phyloP scores from a whole-genome alignment of 2,888 invertebrate species.

The Acrocyrtus sp. region DNA sequence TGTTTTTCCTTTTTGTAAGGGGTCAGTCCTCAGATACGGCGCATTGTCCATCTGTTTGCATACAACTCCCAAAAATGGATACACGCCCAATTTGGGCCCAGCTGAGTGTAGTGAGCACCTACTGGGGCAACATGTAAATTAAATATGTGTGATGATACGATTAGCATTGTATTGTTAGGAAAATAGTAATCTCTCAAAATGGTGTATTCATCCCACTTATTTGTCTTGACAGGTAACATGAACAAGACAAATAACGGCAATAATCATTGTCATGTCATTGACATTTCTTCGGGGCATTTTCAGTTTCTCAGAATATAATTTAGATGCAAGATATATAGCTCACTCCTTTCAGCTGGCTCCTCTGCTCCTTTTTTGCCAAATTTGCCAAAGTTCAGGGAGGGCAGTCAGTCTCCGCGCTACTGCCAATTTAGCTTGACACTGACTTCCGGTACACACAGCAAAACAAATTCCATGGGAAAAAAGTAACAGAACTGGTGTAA shows the following conservation, averaged over 20 bases:
- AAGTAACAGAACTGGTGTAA: background rate
- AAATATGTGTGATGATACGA: background rate
- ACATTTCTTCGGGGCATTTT: no score
- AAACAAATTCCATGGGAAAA: conserved; percentile 5
- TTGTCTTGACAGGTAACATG: background rate
- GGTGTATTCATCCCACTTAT: background rate
- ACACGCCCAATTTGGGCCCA: background rate
- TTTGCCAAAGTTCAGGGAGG: no score
- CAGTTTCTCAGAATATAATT: no score
- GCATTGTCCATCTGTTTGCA: conserved; percentile 4
- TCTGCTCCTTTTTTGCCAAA: no score
- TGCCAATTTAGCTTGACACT: conserved; percentile 14
- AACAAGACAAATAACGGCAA: background rate
- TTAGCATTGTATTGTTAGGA: background rate
- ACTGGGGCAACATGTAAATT: conserved; percentile 38
- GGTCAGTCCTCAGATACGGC: background rate
- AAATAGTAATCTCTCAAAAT: background rate
- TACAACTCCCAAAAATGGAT: background rate
- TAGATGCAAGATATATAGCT: no score
- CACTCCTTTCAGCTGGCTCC: no score
- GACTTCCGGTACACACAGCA: conserved; percentile 25
- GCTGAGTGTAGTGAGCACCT: conserved; percentile 7
- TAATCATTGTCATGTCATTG: background rate
- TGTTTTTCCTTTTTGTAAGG: background rate
- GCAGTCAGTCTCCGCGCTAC: no score